A percentile compares a stretch with the other conserved stretches of the same genome.
Conservation (phyloP, 2,888 invertebrate species). For the Pachymerium ferrugineum region DNA sequence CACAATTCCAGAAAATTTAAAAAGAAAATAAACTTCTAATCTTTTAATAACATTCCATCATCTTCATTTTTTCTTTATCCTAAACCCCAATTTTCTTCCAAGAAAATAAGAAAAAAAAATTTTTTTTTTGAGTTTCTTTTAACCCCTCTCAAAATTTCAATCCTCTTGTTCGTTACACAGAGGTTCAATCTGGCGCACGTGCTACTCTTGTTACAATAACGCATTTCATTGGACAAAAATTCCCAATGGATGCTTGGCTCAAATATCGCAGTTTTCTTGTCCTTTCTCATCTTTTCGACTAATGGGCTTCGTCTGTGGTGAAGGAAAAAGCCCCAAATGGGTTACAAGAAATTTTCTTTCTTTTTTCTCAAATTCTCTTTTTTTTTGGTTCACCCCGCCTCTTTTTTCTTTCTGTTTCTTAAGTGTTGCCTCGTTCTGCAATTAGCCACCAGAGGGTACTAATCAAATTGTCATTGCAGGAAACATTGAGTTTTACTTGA, state of each 20-base stretch:
- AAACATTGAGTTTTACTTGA: neutral
- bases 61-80: too few relatives aligned
- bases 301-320: slow-evolving; percentile 2
- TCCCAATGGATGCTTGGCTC: neutral
- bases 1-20: too few relatives aligned
- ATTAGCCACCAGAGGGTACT: neutral
- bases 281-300: slow-evolving; percentile 2
- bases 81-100: too few relatives aligned
- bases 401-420: neutral
- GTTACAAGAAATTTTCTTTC: neutral
- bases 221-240: neutral
- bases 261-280: neutral
- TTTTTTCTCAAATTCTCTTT: neutral
- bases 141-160: neutral
- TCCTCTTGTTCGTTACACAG: neutral
- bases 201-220: neutral
- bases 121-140: neutral
- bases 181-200: slow-evolving; percentile 2
- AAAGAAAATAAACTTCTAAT: too few relatives aligned
- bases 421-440: neutral
- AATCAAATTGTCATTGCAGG: neutral
- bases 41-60: too few relatives aligned
- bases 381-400: neutral
- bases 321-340: neutral
- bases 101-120: neutral